Evolutionary conservation across 2,797 vertebrate genomes (phyloP).

Genomic region (Coregonus ussuriensis): DNA sequence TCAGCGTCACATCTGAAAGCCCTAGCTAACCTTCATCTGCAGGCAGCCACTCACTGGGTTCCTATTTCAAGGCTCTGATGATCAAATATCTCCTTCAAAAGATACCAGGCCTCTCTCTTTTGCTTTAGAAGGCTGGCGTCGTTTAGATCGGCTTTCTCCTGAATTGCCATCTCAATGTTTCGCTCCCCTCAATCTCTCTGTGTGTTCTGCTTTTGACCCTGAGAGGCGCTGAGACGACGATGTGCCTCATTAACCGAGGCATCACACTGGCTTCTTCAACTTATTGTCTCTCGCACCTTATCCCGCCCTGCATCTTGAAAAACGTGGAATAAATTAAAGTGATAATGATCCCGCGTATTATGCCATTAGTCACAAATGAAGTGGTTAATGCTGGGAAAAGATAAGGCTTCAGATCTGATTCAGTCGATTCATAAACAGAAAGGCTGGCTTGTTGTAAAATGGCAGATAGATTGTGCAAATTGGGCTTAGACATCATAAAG

Average conservation of each 20-base stretch:
- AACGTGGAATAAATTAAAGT: conserved; percentile 75
- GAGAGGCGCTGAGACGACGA: conserved; percentile 42
- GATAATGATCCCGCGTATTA: conserved; percentile 69
- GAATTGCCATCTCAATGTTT: conserved; percentile 57
- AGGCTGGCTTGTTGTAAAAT: conserved; percentile 67
- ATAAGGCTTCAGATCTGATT: conserved; percentile 74
- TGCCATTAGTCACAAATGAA: conserved; percentile 82
- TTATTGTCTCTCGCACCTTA: conserved; percentile 74
- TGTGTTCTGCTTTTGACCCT: conserved; percentile 66
- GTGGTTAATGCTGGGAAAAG: conserved; percentile 70
- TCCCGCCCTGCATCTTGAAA: conserved; percentile 71
- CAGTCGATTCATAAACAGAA: conserved; percentile 64
- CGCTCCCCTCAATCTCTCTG: conserved; percentile 57
- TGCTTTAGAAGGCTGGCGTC: conserved; percentile 31
- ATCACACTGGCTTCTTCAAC: conserved; percentile 67
- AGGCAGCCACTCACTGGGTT: conserved; percentile 76
- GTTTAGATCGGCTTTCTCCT: conserved; percentile 23
- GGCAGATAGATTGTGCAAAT: conserved; percentile 74
- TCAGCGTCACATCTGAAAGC: conserved; percentile 35
- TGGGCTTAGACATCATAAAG: conserved; percentile 67
- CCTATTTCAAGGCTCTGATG: conserved; percentile 88
- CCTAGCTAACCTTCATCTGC: conserved; percentile 78
- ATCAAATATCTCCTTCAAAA: conserved; percentile 83
- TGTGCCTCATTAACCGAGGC: conserved; percentile 74
- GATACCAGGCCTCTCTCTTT: conserved; percentile 37